These are phyloP conservation scores for Diplolepis rosae DNA, from an alignment of 2,888 invertebrate genomes.

Conservation along the genomic window DNA sequence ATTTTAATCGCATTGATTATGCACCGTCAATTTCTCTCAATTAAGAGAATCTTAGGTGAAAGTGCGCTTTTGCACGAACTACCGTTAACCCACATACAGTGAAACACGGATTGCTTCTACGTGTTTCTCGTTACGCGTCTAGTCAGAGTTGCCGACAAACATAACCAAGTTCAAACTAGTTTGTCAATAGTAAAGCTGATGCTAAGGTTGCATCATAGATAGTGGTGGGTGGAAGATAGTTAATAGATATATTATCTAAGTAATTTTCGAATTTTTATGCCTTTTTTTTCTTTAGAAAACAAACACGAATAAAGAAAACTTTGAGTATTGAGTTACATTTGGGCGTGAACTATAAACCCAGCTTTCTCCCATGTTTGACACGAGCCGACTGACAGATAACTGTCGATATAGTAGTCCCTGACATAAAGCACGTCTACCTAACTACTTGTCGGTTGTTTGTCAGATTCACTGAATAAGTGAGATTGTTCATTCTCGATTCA, in stretches of 20 bases:
- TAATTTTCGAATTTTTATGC: not conserved
- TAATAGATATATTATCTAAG: not conserved
- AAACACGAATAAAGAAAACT: not conserved
- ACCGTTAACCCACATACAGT: not conserved
- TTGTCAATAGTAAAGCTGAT: not conserved
- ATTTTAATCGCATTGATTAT: conserved; percentile 5
- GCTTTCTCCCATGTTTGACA: not conserved
- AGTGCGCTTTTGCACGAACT: not conserved
- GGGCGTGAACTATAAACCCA: not conserved
- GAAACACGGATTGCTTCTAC: not conserved
- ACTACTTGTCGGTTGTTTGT: no score
- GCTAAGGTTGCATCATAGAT: not conserved
- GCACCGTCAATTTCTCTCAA: not conserved
- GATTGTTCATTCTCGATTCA: no score
- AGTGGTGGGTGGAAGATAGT: no score
- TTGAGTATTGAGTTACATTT: not conserved
- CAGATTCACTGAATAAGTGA: not conserved
- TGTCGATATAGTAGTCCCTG: not conserved
- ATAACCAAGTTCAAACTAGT: not conserved
- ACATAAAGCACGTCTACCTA: no score
- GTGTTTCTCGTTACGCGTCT: not conserved
- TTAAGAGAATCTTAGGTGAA: not conserved
- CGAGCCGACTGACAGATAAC: not conserved
- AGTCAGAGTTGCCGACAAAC: conserved; percentile 3
- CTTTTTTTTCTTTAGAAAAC: not conserved